Percentiles rank a stretch among this genome's conserved stretches.
Conservation (phyloP, 1,140 invertebrate species). For the Drosophila rhopaloa region DNA sequence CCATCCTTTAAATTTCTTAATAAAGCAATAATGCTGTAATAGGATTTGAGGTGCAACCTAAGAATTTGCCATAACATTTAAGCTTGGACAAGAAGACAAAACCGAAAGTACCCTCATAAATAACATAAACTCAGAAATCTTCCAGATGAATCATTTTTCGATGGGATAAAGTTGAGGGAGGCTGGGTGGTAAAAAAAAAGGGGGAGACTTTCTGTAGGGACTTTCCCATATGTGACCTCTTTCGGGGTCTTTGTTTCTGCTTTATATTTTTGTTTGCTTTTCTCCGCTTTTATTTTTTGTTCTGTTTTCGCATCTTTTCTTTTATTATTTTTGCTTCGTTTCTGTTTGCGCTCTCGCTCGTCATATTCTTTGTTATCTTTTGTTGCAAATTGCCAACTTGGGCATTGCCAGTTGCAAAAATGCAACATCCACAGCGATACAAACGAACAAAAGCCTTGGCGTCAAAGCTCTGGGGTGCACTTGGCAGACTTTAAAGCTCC, state of each 20-base stretch:
- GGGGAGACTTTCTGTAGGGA: background rate
- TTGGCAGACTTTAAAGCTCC: constrained; percentile 65
- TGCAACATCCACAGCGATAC: constrained; percentile 33
- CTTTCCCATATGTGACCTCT: constrained; percentile 42
- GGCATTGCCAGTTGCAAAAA: constrained; percentile 68
- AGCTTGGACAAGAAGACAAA: background rate
- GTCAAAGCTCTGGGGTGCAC: constrained; percentile 80
- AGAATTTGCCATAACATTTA: too few relatives aligned
- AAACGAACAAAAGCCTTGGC: constrained; percentile 67
- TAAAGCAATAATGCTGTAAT: too few relatives aligned
- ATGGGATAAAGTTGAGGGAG: constrained; percentile 1
- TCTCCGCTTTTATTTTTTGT: constrained; percentile 2
- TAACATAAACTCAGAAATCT: background rate
- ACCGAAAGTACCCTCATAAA: constrained; percentile 8
- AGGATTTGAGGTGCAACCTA: too few relatives aligned
- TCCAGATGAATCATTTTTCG: constrained; percentile 15
- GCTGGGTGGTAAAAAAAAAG: background rate
- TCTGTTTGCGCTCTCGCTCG: constrained; percentile 12
- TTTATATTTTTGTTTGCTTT: constrained; percentile 11
- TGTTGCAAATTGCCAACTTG: constrained; percentile 79
- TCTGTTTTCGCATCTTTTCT: background rate
- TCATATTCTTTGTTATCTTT: constrained; percentile 65
- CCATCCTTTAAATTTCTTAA: too few relatives aligned
- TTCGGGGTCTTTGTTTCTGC: constrained; percentile 27
- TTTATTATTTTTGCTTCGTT: constrained; percentile 6